Base-by-base conservation (phyloP, 2,888 invertebrate genomes). In the Trachelus troglodyta region DNA sequence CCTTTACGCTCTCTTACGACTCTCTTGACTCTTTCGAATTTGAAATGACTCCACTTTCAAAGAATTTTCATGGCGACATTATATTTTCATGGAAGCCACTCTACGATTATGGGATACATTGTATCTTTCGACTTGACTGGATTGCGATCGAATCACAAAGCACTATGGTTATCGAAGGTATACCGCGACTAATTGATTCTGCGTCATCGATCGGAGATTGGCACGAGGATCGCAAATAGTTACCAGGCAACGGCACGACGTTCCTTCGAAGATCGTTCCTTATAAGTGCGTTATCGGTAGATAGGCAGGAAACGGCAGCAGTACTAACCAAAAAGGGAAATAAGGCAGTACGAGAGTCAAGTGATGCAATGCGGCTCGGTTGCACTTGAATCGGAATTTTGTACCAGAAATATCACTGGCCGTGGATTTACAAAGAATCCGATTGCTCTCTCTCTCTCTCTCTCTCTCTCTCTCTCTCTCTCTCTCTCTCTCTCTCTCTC, bases 201-300 rank as follows among this genome's bases (percentile, higher is more conserved):
- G 56, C 56, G 23, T 56, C 23, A 56, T 56, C 56, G 56, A 56
- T 56, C 56, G 23, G 56, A 9, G 9, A 6, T 56, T 2, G 23
- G 56, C 9, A 56, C 23, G 56, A 56, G 9, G 56, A 56, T 56
- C 56, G 56, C 56, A 23, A 23, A 23, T 56, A 56, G 56, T 56
- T 56, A 56, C 23, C 56, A 56, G 56, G 56, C 56, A 56, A 23
- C 56, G 56, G 23, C 56, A 23, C 23, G 56, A 56, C 56, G 33
- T 34, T 71, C 71, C 71, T 71, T 71, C 12, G 71, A 71, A 71
- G 71, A 78, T 79, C 84, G 82, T 80, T 81, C 87, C 88, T 85
- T 88, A 87, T 87, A 88, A 85, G 88, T 84, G 85, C 83, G 86
- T 87, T 85, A 86, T 87, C 88, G 87, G 84, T 85, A 83, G 85